Evolutionary conservation across 2,113 vertebrate genomes (phyloP), one percentile per base, ranked within the genome.

Genomic region (Rhadina sibilatrix): DNA sequence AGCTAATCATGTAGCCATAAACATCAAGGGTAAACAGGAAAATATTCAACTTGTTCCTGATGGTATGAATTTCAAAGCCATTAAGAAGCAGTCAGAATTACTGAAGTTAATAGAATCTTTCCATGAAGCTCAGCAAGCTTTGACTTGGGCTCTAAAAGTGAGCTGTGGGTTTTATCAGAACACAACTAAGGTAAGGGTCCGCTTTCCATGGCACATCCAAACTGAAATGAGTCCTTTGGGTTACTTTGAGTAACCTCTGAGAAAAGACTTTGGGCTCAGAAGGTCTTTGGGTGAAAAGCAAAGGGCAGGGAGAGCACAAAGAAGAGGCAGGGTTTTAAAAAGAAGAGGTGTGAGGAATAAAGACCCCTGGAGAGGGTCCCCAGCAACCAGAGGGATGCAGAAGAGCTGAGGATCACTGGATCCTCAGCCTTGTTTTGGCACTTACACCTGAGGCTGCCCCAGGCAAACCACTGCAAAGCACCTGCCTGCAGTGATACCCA

Each of bases 401-500:
- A 37, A 59, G 15, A 77, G 23, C 12, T 13, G 27, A 44, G 28
- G 28, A 44, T 47, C 4, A 0, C 37, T 3, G 28, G 15, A 47
- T 23, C 64, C 80, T 49, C 83, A 25, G 42, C n/a, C 50, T 40
- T 76, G 49, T 50, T 61, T 38, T 66, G 60, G 25, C 35, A 40
- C 74, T 69, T 15, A 9, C 3, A 20, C 27, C 59, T 2, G 17
- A 59, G 47, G 53, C 9, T 68, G 66, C 56, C n/a, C n/a, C 13
- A 23, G 17, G 37, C 44, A 85, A 75, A 66, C 6, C 52, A 14
- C 38, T 27, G 46, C 35, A 47, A 50, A 84, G 35, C 9, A 24
- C 5, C 6, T 11, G 28, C 31, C 44, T 23, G 46, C 31, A 70
- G 54, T 1, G 5, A 63, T 4, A 24, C 2, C 61, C 4, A 1